phyloP scores from a whole-genome alignment of 2,888 invertebrate species.

The Andrena camellia region DNA sequence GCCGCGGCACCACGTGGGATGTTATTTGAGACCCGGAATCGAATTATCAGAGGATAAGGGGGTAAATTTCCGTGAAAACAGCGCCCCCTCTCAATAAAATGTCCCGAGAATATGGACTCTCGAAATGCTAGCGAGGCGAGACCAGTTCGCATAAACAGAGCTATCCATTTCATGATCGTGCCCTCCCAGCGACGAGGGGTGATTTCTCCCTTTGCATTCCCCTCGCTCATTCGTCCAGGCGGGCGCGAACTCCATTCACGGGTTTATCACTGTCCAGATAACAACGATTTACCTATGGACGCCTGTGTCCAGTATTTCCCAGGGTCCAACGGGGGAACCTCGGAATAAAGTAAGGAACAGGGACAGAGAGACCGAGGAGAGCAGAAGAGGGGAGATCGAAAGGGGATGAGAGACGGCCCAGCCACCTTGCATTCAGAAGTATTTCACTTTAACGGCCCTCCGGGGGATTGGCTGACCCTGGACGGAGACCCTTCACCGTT shows the following conservation, averaged over 20 bases:
- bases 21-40: neutral
- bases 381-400: slow-evolving; percentile 48
- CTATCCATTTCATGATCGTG: slow-evolving; percentile 73
- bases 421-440: slow-evolving; percentile 85
- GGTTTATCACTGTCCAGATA: slow-evolving; percentile 86
- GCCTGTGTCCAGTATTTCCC: slow-evolving; percentile 56
- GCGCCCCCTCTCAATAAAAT: neutral
- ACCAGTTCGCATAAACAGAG: slow-evolving; percentile 77
- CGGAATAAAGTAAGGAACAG: slow-evolving; percentile 1
- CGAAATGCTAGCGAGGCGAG: slow-evolving; percentile 26
- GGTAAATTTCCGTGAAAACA: neutral
- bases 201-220: slow-evolving; percentile 70
- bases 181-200: slow-evolving; percentile 49
- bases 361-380: slow-evolving; percentile 54
- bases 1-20: no score
- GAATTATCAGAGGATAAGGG: neutral
- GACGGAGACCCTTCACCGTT: slow-evolving; percentile 82
- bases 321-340: slow-evolving; percentile 62
- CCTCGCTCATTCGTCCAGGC: slow-evolving; percentile 65
- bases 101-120: neutral
- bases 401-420: slow-evolving; percentile 70
- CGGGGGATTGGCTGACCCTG: slow-evolving; percentile 84
- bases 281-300: slow-evolving; percentile 85
- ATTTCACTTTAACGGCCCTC: slow-evolving; percentile 85
- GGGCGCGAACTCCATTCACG: slow-evolving; percentile 83